Percentiles rank a stretch among this genome's conserved stretches.
Conservation (phyloP, 2,888 invertebrate species). For the Hermaeophaga mercurialis region DNA sequence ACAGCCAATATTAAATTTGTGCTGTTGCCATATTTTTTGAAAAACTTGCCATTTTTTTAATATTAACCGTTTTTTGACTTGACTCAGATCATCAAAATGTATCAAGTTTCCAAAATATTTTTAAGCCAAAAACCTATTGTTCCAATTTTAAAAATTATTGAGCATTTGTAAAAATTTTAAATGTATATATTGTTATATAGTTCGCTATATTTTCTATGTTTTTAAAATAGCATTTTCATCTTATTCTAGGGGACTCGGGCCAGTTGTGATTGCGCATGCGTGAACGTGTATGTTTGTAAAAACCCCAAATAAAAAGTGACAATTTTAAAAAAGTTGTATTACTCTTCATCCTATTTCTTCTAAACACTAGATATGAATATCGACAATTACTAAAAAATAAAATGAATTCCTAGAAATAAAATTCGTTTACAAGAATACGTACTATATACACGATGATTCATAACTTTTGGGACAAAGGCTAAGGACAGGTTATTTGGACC, state of each 20-base stretch:
- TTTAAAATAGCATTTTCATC: constrained; percentile 41
- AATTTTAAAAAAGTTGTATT: neutral
- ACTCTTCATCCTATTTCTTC: too few species aligned
- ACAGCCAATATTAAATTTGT: neutral
- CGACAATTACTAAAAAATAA: too few species aligned
- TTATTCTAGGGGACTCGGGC: constrained; percentile 54
- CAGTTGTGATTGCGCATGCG: constrained; percentile 48
- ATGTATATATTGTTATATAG: constrained; percentile 48
- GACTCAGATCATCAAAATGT: too few species aligned
- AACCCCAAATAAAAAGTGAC: constrained; percentile 20
- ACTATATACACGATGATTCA: too few species aligned
- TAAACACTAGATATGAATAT: too few species aligned
- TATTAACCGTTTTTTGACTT: too few species aligned
- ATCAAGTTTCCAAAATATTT: constrained; percentile 1
- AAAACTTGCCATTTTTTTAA: neutral
- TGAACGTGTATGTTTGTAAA: constrained; percentile 24
- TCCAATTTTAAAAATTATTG: constrained; percentile 39
- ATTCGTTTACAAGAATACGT: too few species aligned
- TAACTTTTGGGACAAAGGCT: too few species aligned
- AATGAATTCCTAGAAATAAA: too few species aligned
- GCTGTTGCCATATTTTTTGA: neutral
- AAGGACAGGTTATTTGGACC: too few species aligned
- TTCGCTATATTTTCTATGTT: constrained; percentile 40
- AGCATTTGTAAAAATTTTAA: constrained; percentile 50
- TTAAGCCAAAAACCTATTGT: constrained; percentile 8